Evolutionary conservation across 2,888 invertebrate species (phyloP).

Genomic region (Ormyrus labotus): DNA sequence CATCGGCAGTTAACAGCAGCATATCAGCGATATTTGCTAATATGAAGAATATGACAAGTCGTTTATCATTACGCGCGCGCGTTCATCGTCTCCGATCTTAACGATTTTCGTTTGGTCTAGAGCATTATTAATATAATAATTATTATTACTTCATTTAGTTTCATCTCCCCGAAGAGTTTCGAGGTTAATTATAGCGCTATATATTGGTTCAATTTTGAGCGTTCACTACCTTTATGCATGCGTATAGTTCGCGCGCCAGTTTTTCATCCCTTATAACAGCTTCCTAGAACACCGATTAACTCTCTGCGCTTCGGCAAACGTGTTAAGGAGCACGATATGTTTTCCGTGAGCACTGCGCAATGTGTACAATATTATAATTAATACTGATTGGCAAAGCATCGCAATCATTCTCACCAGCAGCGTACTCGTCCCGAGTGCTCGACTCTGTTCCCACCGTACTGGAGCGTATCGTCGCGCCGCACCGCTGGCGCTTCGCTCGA

Average conservation of each 20-base stretch:
- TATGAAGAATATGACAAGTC: constrained; percentile 28
- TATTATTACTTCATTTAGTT: constrained; percentile 13
- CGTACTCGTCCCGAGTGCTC: constrained; percentile 6
- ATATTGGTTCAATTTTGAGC: constrained; percentile 42
- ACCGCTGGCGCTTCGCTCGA: constrained; percentile 16
- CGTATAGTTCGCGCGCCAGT: not conserved
- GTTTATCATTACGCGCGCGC: constrained; percentile 21
- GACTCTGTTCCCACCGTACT: not conserved
- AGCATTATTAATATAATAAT: not conserved
- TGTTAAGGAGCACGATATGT: constrained; percentile 56
- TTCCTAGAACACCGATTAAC: constrained; percentile 32
- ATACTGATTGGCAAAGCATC: constrained; percentile 61
- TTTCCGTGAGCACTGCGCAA: constrained; percentile 49
- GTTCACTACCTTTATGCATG: not conserved
- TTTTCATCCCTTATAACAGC: not conserved
- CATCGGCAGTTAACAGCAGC: constrained; percentile 54
- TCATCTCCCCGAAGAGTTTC: not conserved
- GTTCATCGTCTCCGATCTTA: not conserved
- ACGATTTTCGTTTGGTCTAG: constrained; percentile 41
- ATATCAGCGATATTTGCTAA: constrained; percentile 32
- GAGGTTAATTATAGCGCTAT: constrained; percentile 15
- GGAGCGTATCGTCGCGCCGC: constrained; percentile 3
- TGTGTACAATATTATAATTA: constrained; percentile 59
- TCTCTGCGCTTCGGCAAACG: constrained; percentile 45
- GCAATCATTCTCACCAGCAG: constrained; percentile 20